A percentile compares a stretch with the other conserved stretches of the same genome.
These are phyloP conservation scores for Lepus timidus DNA, from an alignment of 2,113 vertebrate species.

Conservation along the genomic window DNA sequence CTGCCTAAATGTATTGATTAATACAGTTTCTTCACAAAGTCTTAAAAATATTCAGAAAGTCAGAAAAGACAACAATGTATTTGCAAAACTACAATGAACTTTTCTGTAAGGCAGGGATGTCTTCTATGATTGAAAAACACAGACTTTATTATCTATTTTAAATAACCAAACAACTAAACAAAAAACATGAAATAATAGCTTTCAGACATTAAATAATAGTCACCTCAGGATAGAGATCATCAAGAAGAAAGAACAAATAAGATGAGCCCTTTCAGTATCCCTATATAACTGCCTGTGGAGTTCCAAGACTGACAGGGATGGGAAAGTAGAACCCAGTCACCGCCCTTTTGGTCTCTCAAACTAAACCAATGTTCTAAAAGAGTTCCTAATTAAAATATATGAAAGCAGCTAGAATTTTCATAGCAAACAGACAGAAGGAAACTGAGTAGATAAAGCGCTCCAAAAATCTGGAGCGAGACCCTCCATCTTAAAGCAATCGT, in stretches of 20 bases:
- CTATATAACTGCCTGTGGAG: neutral
- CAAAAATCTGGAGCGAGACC: neutral
- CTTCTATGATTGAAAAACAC: constrained; percentile 1
- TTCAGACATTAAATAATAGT: neutral
- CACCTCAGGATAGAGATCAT: neutral
- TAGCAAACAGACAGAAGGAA: neutral
- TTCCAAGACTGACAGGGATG: neutral
- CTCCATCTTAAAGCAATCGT: neutral
- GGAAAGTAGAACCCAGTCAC: neutral
- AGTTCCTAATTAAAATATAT: neutral
- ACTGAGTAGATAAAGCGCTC: neutral
- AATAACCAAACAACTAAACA: constrained; percentile 20
- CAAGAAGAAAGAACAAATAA: neutral
- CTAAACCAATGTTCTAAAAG: neutral
- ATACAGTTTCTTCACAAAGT: neutral
- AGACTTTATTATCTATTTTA: neutral
- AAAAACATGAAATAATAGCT: neutral
- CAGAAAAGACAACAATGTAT: constrained; percentile 29
- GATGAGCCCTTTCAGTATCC: neutral
- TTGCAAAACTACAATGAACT: constrained; percentile 10
- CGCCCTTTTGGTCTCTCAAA: neutral
- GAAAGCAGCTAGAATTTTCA: constrained; percentile 2
- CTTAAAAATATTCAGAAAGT: constrained; percentile 17
- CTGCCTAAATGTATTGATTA: neutral
- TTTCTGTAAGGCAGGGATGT: constrained; percentile 7